These are phyloP conservation scores for Drosophila nr. medialis DNA, from an alignment of 2,888 invertebrate genomes.

Conservation along the genomic window DNA sequence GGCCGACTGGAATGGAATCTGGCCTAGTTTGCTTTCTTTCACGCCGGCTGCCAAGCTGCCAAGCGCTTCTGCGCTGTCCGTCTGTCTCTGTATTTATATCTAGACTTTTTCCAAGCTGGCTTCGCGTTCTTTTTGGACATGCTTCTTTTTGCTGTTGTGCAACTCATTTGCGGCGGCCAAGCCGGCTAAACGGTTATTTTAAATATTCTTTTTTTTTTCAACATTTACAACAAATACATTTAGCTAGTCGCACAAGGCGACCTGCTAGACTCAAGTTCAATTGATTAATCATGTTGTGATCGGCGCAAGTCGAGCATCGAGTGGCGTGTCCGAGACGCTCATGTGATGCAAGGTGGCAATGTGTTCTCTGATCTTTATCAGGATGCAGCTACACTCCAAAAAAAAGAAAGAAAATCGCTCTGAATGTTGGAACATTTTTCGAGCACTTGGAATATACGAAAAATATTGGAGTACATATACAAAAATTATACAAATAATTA, in stretches of 20 bases:
- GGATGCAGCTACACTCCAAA: not conserved
- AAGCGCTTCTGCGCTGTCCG: constrained; percentile 39
- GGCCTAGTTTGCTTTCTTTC: constrained; percentile 79
- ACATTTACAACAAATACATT: not conserved
- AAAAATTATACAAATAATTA: not conserved
- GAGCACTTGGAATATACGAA: not conserved
- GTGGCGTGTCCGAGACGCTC: not conserved
- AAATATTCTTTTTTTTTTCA: not conserved
- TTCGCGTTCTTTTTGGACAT: constrained; percentile 47
- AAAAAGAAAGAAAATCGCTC: not conserved
- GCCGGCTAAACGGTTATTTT: constrained; percentile 25
- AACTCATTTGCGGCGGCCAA: constrained; percentile 37
- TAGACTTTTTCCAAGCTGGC: constrained; percentile 43
- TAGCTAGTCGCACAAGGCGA: not conserved
- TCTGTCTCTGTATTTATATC: constrained; percentile 24
- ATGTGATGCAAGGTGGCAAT: not conserved
- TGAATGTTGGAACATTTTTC: not conserved
- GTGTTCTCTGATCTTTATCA: not conserved
- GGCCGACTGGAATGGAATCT: constrained; percentile 73
- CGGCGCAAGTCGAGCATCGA: not conserved
- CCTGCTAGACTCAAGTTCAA: constrained; percentile 2
- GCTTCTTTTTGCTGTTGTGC: constrained; percentile 51
- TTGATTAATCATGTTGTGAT: not conserved
- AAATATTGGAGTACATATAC: not conserved
- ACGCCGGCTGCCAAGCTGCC: constrained; percentile 59